phyloP scores from a whole-genome alignment of 2,113 vertebrate genomes.

The Baryphthengus martii region DNA sequence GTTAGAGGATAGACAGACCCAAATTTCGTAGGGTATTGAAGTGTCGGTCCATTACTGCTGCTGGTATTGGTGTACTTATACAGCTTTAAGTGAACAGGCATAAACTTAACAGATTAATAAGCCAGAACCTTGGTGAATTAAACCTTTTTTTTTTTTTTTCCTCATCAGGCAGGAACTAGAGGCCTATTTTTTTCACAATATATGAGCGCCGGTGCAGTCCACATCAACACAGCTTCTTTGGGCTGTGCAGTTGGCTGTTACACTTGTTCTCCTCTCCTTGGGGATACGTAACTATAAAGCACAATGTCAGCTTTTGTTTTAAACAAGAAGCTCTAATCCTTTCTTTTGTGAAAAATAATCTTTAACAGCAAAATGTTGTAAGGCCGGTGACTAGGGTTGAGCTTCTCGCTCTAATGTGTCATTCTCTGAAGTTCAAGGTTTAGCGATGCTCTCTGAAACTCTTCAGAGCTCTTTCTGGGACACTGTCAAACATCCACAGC shows the following conservation, averaged over 20 bases:
- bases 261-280: not conserved
- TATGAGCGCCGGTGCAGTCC: not conserved
- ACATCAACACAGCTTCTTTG: not conserved
- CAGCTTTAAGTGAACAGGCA: not conserved
- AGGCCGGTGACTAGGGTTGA: not conserved
- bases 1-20: not conserved
- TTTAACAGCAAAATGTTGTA: not conserved
- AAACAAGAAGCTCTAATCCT: not conserved
- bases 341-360: not conserved
- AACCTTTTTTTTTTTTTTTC: not conserved
- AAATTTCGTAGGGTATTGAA: not conserved
- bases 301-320: slow-evolving; percentile 9
- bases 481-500: not conserved
- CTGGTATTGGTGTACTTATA: not conserved
- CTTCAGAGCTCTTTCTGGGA: not conserved
- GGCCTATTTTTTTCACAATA: not conserved
- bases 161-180: not conserved
- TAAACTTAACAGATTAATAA: not conserved
- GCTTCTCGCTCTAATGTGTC: not conserved
- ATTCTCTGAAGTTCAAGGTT: not conserved
- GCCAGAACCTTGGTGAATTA: not conserved
- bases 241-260: not conserved
- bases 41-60: not conserved
- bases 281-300: not conserved
- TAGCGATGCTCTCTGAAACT: not conserved